Conservation (phyloP, 2,888 invertebrate species). For the Clostera curtula region DNA sequence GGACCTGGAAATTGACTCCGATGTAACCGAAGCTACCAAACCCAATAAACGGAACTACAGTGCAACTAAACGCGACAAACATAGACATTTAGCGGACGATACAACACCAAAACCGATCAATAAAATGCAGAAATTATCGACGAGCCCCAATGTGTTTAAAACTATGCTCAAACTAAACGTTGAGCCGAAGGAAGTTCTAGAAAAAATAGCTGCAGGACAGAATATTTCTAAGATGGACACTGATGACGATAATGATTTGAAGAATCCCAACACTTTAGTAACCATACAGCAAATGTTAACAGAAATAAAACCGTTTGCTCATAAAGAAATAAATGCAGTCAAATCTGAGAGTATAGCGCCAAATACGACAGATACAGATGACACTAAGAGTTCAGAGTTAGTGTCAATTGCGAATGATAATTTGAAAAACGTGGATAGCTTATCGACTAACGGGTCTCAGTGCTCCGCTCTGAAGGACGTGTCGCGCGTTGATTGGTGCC, state of each 20-base stretch:
- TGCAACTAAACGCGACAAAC: conserved; percentile 21
- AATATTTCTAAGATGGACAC: neutral
- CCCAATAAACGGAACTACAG: conserved; percentile 42
- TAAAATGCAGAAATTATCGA: conserved; percentile 47
- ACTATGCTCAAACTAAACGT: conserved; percentile 1
- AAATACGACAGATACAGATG: conserved; percentile 4
- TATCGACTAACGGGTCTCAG: neutral
- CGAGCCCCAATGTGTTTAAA: conserved; percentile 16
- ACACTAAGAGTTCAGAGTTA: conserved; percentile 20
- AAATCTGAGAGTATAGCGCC: no score
- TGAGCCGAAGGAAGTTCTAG: neutral
- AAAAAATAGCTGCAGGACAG: neutral
- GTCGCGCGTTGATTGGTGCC: conserved; percentile 24
- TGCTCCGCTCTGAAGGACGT: neutral
- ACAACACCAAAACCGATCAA: conserved; percentile 45
- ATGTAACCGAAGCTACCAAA: conserved; percentile 17
- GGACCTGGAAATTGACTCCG: conserved; percentile 18
- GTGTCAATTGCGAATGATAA: conserved; percentile 35
- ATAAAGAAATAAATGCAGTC: no score
- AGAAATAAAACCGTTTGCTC: conserved; percentile 23
- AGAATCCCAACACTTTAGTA: conserved; percentile 14
- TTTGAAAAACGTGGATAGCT: conserved; percentile 6
- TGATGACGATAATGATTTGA: conserved; percentile 3
- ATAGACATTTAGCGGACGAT: conserved; percentile 21
- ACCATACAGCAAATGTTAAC: conserved; percentile 38